Evolutionary conservation across 1,140 invertebrate species (phyloP).

Genomic region (Eumaeus atala): DNA sequence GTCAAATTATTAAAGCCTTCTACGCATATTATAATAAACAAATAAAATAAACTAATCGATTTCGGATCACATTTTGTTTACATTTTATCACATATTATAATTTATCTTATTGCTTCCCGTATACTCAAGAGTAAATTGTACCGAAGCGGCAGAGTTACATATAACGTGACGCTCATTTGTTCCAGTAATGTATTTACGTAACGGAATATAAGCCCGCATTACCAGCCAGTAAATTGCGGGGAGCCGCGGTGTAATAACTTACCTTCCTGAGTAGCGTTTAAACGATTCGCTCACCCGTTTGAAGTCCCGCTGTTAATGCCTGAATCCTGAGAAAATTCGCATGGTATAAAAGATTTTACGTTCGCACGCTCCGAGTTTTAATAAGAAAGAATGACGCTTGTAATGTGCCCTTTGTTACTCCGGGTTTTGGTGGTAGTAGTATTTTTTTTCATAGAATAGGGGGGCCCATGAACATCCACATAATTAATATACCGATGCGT

Average conservation of each 20-base stretch:
- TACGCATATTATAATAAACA: too few relatives aligned
- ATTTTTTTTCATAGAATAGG: too few relatives aligned
- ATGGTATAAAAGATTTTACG: constrained; percentile 14
- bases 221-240: constrained; percentile 36
- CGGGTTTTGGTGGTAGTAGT: too few relatives aligned
- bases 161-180: constrained; percentile 20
- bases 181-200: constrained; percentile 20
- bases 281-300: constrained; percentile 37
- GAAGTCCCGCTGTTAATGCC: constrained; percentile 37
- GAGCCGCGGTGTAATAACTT: constrained; percentile 46
- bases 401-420: too few relatives aligned
- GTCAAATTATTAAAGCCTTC: too few relatives aligned
- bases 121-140: neutral
- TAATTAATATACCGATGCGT: too few relatives aligned
- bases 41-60: too few relatives aligned
- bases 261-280: constrained; percentile 42
- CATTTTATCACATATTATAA: too few relatives aligned
- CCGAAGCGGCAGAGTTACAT: constrained; percentile 14
- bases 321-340: constrained; percentile 9
- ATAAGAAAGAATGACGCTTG: neutral
- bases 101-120: too few relatives aligned
- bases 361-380: neutral
- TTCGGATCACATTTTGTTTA: too few relatives aligned
- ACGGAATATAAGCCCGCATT: constrained; percentile 25
- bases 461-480: too few relatives aligned